Base-by-base conservation (phyloP, 2,888 invertebrate genomes). In the Crematogaster levior region DNA sequence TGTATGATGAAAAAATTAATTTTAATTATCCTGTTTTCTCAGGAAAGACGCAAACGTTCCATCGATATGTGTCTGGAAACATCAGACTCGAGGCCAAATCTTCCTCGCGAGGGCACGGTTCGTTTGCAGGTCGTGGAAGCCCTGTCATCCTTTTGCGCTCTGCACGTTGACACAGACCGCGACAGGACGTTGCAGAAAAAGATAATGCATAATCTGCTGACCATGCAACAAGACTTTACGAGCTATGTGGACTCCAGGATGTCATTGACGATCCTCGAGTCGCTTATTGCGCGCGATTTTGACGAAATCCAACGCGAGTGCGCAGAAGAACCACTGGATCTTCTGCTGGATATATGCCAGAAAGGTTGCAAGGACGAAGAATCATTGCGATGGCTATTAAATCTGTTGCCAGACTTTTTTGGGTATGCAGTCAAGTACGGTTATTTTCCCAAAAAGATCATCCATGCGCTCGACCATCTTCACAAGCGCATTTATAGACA, bases 261-360 rank as follows among this genome's bases (percentile, higher is more conserved):
- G 90, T 91, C 92, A n/a, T 84, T 94, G 48, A 90, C 90, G 7
- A 91, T 95, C 58, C 83, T 95, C 24, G 88, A 93, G 70, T 91
- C 91, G n/a, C 84, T 95, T 10, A 84, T 84, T 30, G 86, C 88
- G 18, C 91, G 92, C 0, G 75, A 83, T 0, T 68, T 60, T 37
- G 27, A 82, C 73, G 48, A 89, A 46, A 79, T 88, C 40, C 75
- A 80, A 58, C 6, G 43, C 70, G 84, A 84, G 3, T 89, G 70
- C 70, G 93, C 72, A 73, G 91, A 24, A 85, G 87, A 27, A 60
- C 91, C 61, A 83, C 87, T 94, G 10, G 83, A 91, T 51, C 91
- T 94, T 53, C 61, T 95, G 5, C 82, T 92, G 48, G 85, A 90
- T 18, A 83, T 95, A 10, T 94, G 93, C 82, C 74, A 90, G 10